Conservation (phyloP, 2,888 invertebrate genomes). For the Zeuzera pyrina region DNA sequence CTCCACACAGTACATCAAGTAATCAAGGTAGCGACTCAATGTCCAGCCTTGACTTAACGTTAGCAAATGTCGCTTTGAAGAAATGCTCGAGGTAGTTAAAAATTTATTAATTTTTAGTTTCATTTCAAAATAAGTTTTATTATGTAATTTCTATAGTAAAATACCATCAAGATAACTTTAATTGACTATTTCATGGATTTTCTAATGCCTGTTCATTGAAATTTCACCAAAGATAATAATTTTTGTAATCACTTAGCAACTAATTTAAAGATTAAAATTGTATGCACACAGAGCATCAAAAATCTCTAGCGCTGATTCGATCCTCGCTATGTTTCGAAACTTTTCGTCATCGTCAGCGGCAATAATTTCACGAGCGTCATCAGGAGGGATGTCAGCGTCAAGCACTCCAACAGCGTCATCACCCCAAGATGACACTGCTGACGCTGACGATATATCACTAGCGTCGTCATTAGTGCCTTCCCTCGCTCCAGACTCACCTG, state of each 20-base stretch:
- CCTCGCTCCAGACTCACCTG: constrained; percentile 78
- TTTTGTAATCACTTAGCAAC: not conserved
- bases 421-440: constrained; percentile 80
- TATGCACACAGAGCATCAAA: constrained; percentile 68
- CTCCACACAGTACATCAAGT: constrained; percentile 80
- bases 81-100: constrained; percentile 58
- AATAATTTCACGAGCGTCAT: constrained; percentile 73
- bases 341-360: constrained; percentile 78
- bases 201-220: too few relatives aligned
- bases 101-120: not conserved
- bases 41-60: constrained; percentile 80
- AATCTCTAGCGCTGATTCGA: constrained; percentile 85
- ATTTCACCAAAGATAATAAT: too few relatives aligned
- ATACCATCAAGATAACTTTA: not conserved
- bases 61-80: constrained; percentile 73
- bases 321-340: constrained; percentile 84
- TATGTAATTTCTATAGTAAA: not conserved
- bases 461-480: constrained; percentile 74
- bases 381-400: constrained; percentile 76
- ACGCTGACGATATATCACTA: constrained; percentile 81
- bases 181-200: too few relatives aligned
- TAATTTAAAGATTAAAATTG: too few relatives aligned
- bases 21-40: constrained; percentile 85
- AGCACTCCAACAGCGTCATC: constrained; percentile 83
- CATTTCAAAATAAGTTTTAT: not conserved